Base-by-base conservation (phyloP, 2,888 invertebrate genomes). In the Lasioglossum marginatum region DNA sequence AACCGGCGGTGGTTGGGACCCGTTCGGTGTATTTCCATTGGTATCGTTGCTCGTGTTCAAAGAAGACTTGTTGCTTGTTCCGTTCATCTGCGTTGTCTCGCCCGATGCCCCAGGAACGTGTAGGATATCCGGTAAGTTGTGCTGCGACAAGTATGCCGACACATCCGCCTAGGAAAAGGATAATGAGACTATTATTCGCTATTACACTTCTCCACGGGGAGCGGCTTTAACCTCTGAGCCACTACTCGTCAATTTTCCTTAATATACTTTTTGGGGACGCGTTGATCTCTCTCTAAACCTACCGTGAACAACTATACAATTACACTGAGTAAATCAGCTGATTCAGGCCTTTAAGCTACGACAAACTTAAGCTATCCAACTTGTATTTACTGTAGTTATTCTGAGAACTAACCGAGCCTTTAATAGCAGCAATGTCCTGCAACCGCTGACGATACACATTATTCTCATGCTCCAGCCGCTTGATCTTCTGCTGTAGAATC, bases 391-490 rank as follows among this genome's bases (percentile, higher is more conserved):
- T 19, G 14, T 31, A 63, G n/a, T 14, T 40, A 2, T 34, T 43
- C 3, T 23, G 70, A 4, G 2, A 27, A 92, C 93, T 92, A 87
- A 96, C 96, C 93, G 95, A 94, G 91, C 95, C 95, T 91, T 96
- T 96, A 88, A 97, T 96, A 85, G 95, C 95, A 66, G 96, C 95
- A 81, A 97, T 94, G 91, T 97, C 97, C 80, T 97, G 96, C 92
- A 99, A 96, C 91, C 98, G 97, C 93, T 97, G 97, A 95, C 98
- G 97, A 94, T 98, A 97, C 66, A 97, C 96, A 87, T 97, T 97
- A 95, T 98, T 97, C 94, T 99, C 99, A 90, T 97, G 96, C 95
- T 99, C 99, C 91, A 99, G 95, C 92, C 97, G 97, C 93, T 98
- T 98, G 88, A 99, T 98, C 94, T 98, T 97, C 92, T 98, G 97